Conservation (phyloP, 53 echinoderm and acorn worm genomes). For the Glandiceps talaboti region DNA sequence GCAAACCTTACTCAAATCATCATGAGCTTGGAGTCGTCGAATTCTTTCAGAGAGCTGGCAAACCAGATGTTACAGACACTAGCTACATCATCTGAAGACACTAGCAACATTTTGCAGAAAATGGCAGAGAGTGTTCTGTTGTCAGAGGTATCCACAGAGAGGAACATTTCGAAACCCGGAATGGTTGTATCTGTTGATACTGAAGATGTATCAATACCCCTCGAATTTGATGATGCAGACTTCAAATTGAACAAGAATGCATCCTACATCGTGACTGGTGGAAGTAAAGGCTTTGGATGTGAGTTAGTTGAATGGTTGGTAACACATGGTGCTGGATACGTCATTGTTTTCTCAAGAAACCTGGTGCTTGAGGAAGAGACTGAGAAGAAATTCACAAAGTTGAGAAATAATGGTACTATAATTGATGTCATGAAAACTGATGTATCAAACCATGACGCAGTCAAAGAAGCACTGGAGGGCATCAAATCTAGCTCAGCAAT, state of each 20-base stretch:
- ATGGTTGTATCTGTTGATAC: slow-evolving; percentile 81
- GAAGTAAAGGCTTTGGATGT: slow-evolving; percentile 77
- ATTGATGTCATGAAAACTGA: slow-evolving; percentile 75
- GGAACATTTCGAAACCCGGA: slow-evolving; percentile 26
- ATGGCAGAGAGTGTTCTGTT: background rate
- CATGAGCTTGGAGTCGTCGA: background rate
- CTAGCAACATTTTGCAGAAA: background rate
- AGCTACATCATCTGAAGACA: background rate
- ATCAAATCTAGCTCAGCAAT: slow-evolving; percentile 73
- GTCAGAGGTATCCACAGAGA: background rate
- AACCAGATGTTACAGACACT: background rate
- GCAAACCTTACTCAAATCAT: background rate
- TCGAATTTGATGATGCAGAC: slow-evolving; percentile 84
- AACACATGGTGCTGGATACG: slow-evolving; percentile 64
- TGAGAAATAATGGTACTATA: slow-evolving; percentile 73
- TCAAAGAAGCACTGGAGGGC: slow-evolving; percentile 65
- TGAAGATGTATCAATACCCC: slow-evolving; percentile 68
- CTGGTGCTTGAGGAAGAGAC: slow-evolving; percentile 80
- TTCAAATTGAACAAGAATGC: slow-evolving; percentile 66
- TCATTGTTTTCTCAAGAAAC: slow-evolving; percentile 75
- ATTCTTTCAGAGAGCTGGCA: background rate
- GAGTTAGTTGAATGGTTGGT: slow-evolving; percentile 87
- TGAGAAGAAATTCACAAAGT: slow-evolving; percentile 50
- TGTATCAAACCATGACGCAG: slow-evolving; percentile 56
- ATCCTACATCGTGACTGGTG: slow-evolving; percentile 86